phyloP scores from a whole-genome alignment of 2,113 vertebrate species.

The Hirundichthys speculiger region DNA sequence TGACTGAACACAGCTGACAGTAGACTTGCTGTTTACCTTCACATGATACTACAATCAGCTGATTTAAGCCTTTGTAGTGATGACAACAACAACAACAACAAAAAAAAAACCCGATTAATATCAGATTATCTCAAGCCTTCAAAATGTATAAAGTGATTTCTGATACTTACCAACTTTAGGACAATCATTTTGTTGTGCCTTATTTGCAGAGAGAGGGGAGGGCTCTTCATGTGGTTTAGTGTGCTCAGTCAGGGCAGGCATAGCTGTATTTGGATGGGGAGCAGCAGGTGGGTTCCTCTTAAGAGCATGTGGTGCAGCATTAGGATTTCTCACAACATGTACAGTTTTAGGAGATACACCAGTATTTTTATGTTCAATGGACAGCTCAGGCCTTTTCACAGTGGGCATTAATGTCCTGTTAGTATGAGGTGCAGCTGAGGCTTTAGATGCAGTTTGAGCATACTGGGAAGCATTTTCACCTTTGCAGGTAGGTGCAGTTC shows the following conservation, averaged over 20 bases:
- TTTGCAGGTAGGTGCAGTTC: not conserved
- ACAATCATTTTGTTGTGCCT: not conserved
- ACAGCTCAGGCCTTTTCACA: not conserved
- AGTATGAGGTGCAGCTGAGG: not conserved
- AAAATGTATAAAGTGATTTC: too few relatives aligned
- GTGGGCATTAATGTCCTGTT: not conserved
- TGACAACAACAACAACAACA: not conserved
- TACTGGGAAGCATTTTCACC: not conserved
- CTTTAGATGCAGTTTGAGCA: not conserved
- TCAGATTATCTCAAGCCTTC: too few relatives aligned
- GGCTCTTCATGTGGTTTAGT: not conserved
- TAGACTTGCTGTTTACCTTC: constrained; percentile 43
- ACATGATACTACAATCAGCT: constrained; percentile 40
- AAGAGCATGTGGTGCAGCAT: not conserved
- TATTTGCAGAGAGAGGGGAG: not conserved
- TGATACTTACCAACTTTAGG: constrained; percentile 47
- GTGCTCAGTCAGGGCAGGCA: not conserved
- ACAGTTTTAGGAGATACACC: not conserved
- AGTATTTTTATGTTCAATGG: not conserved
- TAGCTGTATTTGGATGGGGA: not conserved
- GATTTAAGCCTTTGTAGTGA: constrained; percentile 42
- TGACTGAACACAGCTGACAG: constrained; percentile 60
- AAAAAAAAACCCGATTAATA: too few relatives aligned
- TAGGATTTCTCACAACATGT: not conserved
- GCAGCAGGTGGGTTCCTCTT: not conserved